Base-by-base conservation (phyloP, 1,140 invertebrate genomes). In the Lasioglossum albipes region DNA sequence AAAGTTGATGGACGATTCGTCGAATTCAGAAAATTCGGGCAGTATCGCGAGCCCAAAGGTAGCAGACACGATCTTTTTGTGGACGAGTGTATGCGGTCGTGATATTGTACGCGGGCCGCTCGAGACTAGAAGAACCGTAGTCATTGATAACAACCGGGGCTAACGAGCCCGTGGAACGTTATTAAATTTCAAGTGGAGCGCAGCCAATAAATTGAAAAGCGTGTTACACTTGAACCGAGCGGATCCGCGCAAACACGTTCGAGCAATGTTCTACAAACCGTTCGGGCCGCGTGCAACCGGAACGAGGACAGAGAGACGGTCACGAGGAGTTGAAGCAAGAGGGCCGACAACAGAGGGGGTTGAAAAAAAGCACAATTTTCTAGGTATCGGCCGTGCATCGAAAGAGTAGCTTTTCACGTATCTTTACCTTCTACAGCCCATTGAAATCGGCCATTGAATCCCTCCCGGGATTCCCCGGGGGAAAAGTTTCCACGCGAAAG, bases 351-450 rank as follows among this genome's bases (percentile, higher is more conserved):
- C 57, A 59, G 22, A n/a, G 20, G 61, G 22, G 62, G 49, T 42
- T 13, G 42, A 20, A 72, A 7, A 64, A 31, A 61, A 57, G 57
- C 73, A 79, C 70, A 74, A 74, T 79, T 79, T 79, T 79, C 77
- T 20, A 74, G 62, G 41, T 66, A 75, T 80, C 79, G 49, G 42
- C 9, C 27, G 79, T 80, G 62, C 64, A 75, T 83, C 75, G 80
- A 76, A 71, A 41, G 76, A 73, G 78, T 86, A 85, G 77, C 71
- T 77, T 82, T 82, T 78, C 79, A 75, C 79, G 79, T 75, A 75
- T 77, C 80, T 79, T 82, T 82, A 72, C 68, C 75, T 75, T 71
- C 61, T n/a, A 71, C 75, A 16, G 75, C 45, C 52, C 84, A 77
- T 77, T 70, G 65, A 70, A n/a, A 61, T 54, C 75, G 22, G 72